Base-by-base conservation (phyloP, 2,113 vertebrate species). In the Trochalopteron elliotii region DNA sequence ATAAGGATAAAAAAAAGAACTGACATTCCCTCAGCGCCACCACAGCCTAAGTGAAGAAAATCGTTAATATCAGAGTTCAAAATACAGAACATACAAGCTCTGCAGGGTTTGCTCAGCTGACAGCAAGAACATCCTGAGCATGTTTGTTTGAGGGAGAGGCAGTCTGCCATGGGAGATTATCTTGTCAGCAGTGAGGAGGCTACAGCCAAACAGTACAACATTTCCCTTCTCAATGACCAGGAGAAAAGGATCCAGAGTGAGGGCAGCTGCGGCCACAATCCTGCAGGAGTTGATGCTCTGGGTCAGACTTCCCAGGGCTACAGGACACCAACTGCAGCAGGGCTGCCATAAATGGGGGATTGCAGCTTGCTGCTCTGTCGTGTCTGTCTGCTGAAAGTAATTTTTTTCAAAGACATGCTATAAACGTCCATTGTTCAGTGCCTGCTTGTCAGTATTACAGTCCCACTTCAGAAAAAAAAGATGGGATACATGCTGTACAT, bases 401-500 rank as follows among this genome's bases (percentile, higher is more conserved):
- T 20, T 37, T 35, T 83, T 92, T 86, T 60, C 67, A 40, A 64
- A 79, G 30, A n/a, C 7, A 1, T 40, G 17, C 2, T 82, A 24
- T 44, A 60, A 90, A n/a, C 37, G 37, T 60, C 24, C 18, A 37
- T 23, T 80, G 71, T 55, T 78, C 8, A 11, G 16, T 12, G 12
- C 57, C 69, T 80, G 17, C 30, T 90, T 82, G 20, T 79, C 56
- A 40, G 35, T 40, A 18, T 57, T 63, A 30, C 2, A 42, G 47
- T 55, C 18, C 25, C 23, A 20, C 20, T 57, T 69, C 19, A 70
- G 39, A 65, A 40, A 49, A 72, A 75, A 80, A 49, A 49, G 10
- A 56, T 5, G 1, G 20, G 20, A 39, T 68, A 35, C 2, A 1
- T 42, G 15, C 4, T 87, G 75, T 55, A 19, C 0, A 0, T 31